A percentile compares a stretch with the other conserved stretches of the same genome.
phyloP scores from a whole-genome alignment of 2,797 vertebrate species.

The Luscinia megarhynchos region DNA sequence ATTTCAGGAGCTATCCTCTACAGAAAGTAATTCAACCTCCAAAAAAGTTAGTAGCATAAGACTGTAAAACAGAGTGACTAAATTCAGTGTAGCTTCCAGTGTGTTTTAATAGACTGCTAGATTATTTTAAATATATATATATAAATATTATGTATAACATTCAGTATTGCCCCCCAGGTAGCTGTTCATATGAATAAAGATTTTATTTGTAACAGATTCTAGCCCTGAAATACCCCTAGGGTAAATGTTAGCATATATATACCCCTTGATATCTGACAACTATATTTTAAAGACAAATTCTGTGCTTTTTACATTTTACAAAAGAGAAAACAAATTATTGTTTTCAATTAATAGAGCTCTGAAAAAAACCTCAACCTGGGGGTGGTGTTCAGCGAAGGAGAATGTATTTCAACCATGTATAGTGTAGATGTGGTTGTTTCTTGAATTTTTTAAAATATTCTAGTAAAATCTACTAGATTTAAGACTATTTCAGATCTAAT shows the following conservation, averaged over 20 bases:
- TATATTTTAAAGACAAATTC: slow-evolving; percentile 79
- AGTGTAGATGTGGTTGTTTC: background rate
- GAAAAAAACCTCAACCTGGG: background rate
- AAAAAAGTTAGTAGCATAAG: background rate
- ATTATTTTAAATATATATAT: slow-evolving; percentile 51
- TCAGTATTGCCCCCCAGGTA: slow-evolving; percentile 70
- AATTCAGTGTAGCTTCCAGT: slow-evolving; percentile 39
- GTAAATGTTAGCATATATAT: slow-evolving; percentile 75
- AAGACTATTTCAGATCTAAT: background rate
- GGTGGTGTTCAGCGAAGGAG: slow-evolving; percentile 9
- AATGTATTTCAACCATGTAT: background rate
- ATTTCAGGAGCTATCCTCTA: background rate
- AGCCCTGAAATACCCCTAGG: slow-evolving; percentile 67
- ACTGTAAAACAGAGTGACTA: background rate
- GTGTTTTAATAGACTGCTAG: slow-evolving; percentile 67
- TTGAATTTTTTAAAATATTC: background rate
- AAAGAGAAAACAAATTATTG: slow-evolving; percentile 62
- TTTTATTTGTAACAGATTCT: slow-evolving; percentile 75
- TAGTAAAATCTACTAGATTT: background rate
- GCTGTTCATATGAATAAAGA: slow-evolving; percentile 76
- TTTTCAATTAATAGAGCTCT: slow-evolving; percentile 70
- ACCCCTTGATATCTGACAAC: slow-evolving; percentile 77
- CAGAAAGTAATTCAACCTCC: background rate
- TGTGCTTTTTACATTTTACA: slow-evolving; percentile 63
- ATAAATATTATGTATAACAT: slow-evolving; percentile 61